Evolutionary conservation across 2,797 vertebrate species (phyloP).

Genomic region (Gymnothorax javanicus): DNA sequence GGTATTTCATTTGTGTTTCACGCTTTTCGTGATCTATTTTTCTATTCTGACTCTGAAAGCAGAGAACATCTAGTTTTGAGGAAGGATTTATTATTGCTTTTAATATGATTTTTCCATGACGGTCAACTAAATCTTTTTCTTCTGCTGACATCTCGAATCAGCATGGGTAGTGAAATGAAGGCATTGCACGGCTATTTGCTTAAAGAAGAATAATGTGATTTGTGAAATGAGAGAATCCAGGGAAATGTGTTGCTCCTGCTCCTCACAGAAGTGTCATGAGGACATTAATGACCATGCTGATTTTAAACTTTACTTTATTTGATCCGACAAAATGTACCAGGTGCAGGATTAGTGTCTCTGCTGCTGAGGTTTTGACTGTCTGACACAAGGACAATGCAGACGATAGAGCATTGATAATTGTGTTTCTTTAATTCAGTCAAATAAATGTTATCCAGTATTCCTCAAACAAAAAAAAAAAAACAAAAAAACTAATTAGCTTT

Average conservation of each 20-base stretch:
- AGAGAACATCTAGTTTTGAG: background rate
- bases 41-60: background rate
- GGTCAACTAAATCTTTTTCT: background rate
- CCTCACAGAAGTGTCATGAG: background rate
- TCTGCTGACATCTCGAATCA: background rate
- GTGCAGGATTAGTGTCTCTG: background rate
- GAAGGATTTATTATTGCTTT: background rate
- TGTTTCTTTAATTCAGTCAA: too few species aligned
- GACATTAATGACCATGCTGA: background rate
- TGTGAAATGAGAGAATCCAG: background rate
- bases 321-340: background rate
- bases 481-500: too few species aligned
- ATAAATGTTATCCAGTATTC: too few species aligned
- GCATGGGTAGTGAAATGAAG: background rate
- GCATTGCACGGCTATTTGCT: background rate
- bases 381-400: background rate
- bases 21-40: background rate
- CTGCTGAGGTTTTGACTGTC: background rate
- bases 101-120: background rate
- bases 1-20: background rate
- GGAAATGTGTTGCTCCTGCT: background rate
- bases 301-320: background rate
- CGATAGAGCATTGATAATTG: too few species aligned
- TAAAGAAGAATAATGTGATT: background rate
- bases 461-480: too few species aligned